Base-by-base conservation (phyloP, 2,113 vertebrate genomes). In the Perccottus glenii region DNA sequence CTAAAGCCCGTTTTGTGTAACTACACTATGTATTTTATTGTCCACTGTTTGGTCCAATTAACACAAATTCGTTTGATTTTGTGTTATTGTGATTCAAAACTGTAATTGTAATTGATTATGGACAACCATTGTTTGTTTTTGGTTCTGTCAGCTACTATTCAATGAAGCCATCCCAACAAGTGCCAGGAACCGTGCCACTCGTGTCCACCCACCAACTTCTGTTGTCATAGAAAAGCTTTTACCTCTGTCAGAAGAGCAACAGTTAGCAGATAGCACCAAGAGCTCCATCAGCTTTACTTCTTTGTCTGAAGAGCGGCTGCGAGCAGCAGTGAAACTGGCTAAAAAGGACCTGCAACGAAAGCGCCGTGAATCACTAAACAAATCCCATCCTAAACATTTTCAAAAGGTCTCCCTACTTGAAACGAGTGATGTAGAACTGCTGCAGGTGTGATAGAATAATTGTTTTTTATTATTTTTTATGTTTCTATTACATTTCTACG, bases 141-240 rank as follows among this genome's bases (percentile, higher is more conserved):
- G 1, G 14, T 49, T 19, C 3, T 38, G 81, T 58, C 90, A 99
- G 95, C 91, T 99, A 16, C 92, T 92, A 80, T 98, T 98, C 80
- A 96, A 94, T 57, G 91, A 88, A 77, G 90, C 84, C 15, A 62
- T 92, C 55, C 90, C 94, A 52, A 70, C 90, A 12, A 81, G 83
- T 79, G 60, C 88, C 33, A 80, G 83, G 42, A 96, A 95, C 84
- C 87, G 95, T 73, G 93, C 93, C 47, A 73, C 92, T 65, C 86
- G 64, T 9, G 93, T 93, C 6, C 80, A 78, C 62, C 89, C 73
- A 9, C 96, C 96, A 2, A 70, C 60, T 19, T 94, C 94, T 56
- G 94, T 98, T 73, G 60, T 93, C 83, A 96, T 99, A 40, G 96
- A 99, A 85, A 97, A 95, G 76, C 83, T 98, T 76, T 84, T 84